Percentiles rank a stretch among this genome's conserved stretches.
phyloP scores from a whole-genome alignment of 2,113 vertebrate genomes.

The Rhinolophus sinicus region DNA sequence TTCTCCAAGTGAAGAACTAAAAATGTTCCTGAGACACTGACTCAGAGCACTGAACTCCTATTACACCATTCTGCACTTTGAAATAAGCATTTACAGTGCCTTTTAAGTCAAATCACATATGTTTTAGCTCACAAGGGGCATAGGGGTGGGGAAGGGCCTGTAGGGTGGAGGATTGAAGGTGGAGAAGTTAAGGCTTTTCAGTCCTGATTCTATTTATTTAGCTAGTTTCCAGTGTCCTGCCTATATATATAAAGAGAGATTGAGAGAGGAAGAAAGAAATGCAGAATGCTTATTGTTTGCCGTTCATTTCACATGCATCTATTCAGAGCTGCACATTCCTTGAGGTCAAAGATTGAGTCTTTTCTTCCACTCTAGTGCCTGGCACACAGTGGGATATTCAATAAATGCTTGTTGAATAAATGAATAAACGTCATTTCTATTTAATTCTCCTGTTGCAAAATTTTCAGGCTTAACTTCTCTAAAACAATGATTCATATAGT shows the following conservation, averaged over 20 bases:
- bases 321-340: background rate
- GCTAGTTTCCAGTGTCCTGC: background rate
- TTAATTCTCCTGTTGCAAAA: conserved; percentile 15
- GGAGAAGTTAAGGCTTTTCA: background rate
- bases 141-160: fast-evolving
- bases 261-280: background rate
- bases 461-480: conserved; percentile 44
- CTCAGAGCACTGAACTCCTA: background rate
- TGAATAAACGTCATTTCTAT: background rate
- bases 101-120: background rate
- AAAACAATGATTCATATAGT: conserved; percentile 31
- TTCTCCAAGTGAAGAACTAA: background rate
- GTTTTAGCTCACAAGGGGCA: background rate
- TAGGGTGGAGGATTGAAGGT: background rate
- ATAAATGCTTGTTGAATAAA: background rate
- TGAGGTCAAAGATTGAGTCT: background rate
- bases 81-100: background rate
- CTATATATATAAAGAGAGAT: background rate
- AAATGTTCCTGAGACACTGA: background rate
- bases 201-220: background rate
- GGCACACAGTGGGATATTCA: background rate
- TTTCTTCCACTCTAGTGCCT: background rate
- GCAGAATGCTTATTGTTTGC: background rate
- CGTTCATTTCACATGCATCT: background rate
- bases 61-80: background rate